These are phyloP conservation scores for Ditylenchus dipsaci DNA, from an alignment of 1,140 invertebrate genomes.

Conservation along the genomic window DNA sequence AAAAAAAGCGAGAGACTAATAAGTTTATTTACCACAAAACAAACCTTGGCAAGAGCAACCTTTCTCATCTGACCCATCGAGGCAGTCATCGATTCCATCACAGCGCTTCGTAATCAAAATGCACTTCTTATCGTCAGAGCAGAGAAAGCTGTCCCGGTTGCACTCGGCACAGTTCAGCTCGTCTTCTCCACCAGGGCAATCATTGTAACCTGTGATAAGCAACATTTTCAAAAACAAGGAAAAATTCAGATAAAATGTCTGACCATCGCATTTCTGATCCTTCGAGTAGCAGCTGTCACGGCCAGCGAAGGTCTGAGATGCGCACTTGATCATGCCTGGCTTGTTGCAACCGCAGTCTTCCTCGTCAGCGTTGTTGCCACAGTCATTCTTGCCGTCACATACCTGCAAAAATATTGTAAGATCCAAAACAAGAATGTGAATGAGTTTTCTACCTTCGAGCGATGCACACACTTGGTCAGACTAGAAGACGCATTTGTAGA, in stretches of 20 bases:
- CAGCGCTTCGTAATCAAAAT: constrained; percentile 23
- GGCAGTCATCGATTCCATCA: constrained; percentile 32
- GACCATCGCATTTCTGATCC: constrained; percentile 20
- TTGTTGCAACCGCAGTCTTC: constrained; percentile 25
- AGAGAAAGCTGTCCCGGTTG: constrained; percentile 20
- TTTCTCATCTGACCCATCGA: constrained; percentile 36
- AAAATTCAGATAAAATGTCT: background rate
- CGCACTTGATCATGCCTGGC: constrained; percentile 49
- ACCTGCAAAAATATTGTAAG: constrained; percentile 19
- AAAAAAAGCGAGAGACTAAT: constrained; percentile 14
- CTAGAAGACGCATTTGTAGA: constrained; percentile 7
- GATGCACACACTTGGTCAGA: background rate
- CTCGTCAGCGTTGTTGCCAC: constrained; percentile 36
- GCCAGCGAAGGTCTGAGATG: constrained; percentile 66
- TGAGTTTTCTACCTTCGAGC: background rate
- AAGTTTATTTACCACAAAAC: background rate
- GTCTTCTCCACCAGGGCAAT: constrained; percentile 25
- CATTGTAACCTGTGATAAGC: constrained; percentile 63
- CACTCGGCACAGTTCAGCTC: constrained; percentile 14
- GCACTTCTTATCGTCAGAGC: constrained; percentile 26
- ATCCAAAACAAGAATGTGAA: background rate
- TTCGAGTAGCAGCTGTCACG: constrained; percentile 3
- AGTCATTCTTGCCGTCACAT: constrained; percentile 33
- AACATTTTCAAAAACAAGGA: background rate
- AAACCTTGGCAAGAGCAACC: constrained; percentile 27